Percentiles rank a stretch among this genome's conserved stretches.
phyloP scores from a whole-genome alignment of 2,113 vertebrate genomes.

The Oryzias celebensis region DNA sequence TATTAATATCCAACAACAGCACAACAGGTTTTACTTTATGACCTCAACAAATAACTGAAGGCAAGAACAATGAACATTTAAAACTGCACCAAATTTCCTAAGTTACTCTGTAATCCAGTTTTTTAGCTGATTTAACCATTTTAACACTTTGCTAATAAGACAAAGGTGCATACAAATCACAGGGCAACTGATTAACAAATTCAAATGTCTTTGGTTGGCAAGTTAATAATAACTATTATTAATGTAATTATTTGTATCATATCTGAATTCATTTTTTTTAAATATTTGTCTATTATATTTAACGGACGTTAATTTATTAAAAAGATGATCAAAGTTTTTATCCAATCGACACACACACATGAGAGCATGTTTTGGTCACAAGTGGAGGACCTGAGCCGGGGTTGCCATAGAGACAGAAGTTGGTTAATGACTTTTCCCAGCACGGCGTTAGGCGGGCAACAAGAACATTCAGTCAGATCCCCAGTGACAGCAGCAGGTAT shows the following conservation, averaged over 20 bases:
- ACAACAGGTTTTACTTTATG: not conserved
- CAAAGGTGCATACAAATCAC: not conserved
- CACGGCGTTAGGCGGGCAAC: slow-evolving; percentile 63
- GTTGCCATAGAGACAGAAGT: slow-evolving; percentile 69
- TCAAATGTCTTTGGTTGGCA: not conserved
- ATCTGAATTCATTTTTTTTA: no score
- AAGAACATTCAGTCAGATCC: slow-evolving; percentile 58
- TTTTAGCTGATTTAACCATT: no score
- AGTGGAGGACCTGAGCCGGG: slow-evolving; percentile 50
- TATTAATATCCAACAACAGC: not conserved
- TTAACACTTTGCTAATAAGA: not conserved
- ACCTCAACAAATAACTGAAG: not conserved
- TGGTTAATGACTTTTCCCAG: slow-evolving; percentile 73
- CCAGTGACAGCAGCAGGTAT: slow-evolving; percentile 52
- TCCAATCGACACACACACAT: not conserved
- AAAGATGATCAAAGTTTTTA: no score
- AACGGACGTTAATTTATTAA: no score
- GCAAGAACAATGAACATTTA: no score
- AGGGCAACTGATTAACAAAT: not conserved
- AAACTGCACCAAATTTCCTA: no score
- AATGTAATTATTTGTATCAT: no score
- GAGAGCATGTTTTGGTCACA: slow-evolving; percentile 59
- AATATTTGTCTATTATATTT: no score
- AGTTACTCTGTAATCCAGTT: no score
- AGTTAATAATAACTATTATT: no score